A percentile compares a stretch with the other conserved stretches of the same genome.
Evolutionary conservation across 1,140 invertebrate genomes (phyloP).

Genomic region (Drosophila auraria): DNA sequence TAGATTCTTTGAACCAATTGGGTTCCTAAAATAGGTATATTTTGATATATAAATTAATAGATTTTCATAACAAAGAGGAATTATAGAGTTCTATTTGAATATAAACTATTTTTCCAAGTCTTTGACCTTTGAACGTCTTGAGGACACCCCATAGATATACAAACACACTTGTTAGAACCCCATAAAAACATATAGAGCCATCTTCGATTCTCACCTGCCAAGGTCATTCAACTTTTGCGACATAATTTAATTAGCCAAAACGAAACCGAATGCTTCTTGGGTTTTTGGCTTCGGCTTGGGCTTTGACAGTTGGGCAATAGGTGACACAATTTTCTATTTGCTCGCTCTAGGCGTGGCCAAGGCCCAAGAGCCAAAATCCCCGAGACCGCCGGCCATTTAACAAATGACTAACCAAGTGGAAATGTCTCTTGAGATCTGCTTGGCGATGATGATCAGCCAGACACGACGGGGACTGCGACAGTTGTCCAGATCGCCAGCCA

Average conservation of each 20-base stretch:
- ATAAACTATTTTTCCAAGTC: not conserved
- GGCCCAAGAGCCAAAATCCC: conserved; percentile 28
- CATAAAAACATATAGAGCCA: not conserved
- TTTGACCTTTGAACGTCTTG: not conserved
- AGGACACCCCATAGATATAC: not conserved
- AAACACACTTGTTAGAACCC: not conserved
- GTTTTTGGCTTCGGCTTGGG: conserved; percentile 2
- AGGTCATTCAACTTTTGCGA: conserved; percentile 62
- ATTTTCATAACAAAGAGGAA: too few species aligned
- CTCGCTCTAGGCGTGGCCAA: conserved; percentile 51
- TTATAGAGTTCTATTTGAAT: too few species aligned
- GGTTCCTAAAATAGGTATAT: too few species aligned
- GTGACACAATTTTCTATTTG: conserved; percentile 71
- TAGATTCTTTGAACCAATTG: too few species aligned
- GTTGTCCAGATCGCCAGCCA: conserved; percentile 22
- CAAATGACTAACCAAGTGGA: conserved; percentile 80
- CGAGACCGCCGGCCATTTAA: conserved; percentile 52
- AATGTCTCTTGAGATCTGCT: conserved; percentile 46
- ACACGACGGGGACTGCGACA: conserved; percentile 50
- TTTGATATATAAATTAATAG: too few species aligned
- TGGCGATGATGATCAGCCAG: conserved; percentile 55
- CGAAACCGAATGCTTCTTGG: conserved; percentile 12
- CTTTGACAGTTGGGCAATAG: conserved; percentile 53
- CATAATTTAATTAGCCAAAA: conserved; percentile 35
- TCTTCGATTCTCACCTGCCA: conserved; percentile 31